Base-by-base conservation (phyloP, 2,113 vertebrate genomes). In the Dissostichus mawsoni region DNA sequence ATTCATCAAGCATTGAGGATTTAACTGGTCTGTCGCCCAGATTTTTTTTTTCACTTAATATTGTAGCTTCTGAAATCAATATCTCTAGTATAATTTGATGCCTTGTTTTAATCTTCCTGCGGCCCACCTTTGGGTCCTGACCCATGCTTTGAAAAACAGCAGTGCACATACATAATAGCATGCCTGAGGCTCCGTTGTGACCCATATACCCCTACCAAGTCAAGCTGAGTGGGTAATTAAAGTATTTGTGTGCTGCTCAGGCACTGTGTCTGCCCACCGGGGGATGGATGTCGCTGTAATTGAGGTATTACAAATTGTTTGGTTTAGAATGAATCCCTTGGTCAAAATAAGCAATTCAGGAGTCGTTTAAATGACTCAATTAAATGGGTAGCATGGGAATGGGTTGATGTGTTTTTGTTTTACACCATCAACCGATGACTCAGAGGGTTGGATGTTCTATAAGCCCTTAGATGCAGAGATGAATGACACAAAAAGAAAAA, bases 161-260 rank as follows among this genome's bases (percentile, higher is more conserved):
- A 11, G 75, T 66, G 69, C 48, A 58, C 63, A 79, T 85, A 48
- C 66, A 80, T 81, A 83, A 87, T 81, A 68, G 53, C 48, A 17
- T 53, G 86, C 86, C 82, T 29, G 53, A 41, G 77, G 90, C 78
- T 74, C 82, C 57, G 64, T 53, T 62, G 52, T 92, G 89, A 81
- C 89, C 91, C 85, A 87, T 12, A 78, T 91, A 92, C 86, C 91
- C 92, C 87, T 64, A 76, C 74, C 58, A 80, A 87, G 87, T 75
- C 76, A 81, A 87, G 84, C 80, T 80, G 81, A 91, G 80, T 89
- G 76, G 78, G 76, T 94, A 93, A 93, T 94, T 92, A 92, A 81
- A 86, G 84, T 68, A 36, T 85, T 80, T 45, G 72, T 80, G 75
- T 81, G 77, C 73, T 80, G 63, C 80, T 87, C 84, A 87, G 74